Evolutionary conservation across 2,888 invertebrate genomes (phyloP).

Genomic region (Orthonevra nobilis): DNA sequence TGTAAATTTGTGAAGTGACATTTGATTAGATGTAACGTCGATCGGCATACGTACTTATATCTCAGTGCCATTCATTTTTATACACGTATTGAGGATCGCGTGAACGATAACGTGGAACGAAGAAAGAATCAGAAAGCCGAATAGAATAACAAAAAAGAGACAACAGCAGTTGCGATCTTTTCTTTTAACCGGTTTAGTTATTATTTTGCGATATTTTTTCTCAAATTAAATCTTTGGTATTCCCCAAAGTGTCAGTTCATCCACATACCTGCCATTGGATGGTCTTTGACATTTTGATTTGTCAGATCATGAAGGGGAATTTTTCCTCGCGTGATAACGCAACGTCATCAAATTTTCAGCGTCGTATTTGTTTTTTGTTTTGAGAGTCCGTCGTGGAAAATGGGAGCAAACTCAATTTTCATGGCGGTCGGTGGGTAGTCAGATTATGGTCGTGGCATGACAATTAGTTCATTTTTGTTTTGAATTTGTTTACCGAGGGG

Average conservation of each 20-base stretch:
- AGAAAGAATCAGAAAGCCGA: not conserved
- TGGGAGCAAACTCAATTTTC: not conserved
- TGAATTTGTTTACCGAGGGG: constrained; percentile 28
- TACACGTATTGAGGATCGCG: constrained; percentile 42
- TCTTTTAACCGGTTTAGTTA: constrained; percentile 17
- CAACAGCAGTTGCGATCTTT: constrained; percentile 5
- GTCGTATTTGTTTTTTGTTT: not conserved
- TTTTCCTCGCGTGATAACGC: not conserved
- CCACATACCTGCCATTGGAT: not conserved
- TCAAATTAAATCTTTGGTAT: not conserved
- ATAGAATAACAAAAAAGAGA: not conserved
- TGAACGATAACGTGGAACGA: constrained; percentile 65
- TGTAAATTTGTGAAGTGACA: constrained; percentile 62
- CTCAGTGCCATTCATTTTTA: constrained; percentile 58
- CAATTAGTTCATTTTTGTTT: constrained; percentile 21
- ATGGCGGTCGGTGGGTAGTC: no score
- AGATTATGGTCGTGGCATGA: no score
- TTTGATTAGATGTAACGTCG: constrained; percentile 25
- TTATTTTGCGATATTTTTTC: not conserved
- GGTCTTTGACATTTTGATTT: constrained; percentile 8
- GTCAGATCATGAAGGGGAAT: not conserved
- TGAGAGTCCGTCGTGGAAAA: constrained; percentile 10
- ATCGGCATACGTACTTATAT: constrained; percentile 24
- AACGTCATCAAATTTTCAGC: constrained; percentile 33
- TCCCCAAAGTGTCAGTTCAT: not conserved